Base-by-base conservation (phyloP, 2,797 vertebrate genomes). In the Leptatherina wallacei region DNA sequence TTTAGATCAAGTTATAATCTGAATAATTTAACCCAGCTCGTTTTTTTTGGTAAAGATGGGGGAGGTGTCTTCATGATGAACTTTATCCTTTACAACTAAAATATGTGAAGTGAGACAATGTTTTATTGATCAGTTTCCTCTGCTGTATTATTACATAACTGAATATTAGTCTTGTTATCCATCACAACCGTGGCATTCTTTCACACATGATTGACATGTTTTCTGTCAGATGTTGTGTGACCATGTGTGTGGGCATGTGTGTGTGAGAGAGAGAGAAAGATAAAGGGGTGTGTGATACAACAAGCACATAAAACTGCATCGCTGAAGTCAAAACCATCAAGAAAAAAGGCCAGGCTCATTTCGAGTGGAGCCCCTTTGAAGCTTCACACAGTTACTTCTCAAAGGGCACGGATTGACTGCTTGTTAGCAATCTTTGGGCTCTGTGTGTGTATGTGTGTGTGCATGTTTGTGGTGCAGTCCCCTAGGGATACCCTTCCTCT, bases 1-100 rank as follows among this genome's bases (percentile, higher is more conserved):
- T 85, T 87, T 85, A 88, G 73, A 92, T 91, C 86, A 89, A 89
- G 84, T 71, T 35, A 4, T 73, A 61, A 83, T 60, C 78, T 84
- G 80, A 93, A 92, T 93, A 81, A 91, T 91, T 91, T 52, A 92
- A 38, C 44, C 36, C 6, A 59, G 55, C 55, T 72, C 66, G 70
- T 65, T 24, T 61, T 56, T 71, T 65, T 30, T 3, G 22, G 20
- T 49, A 22, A 54, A 64, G 35, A 38, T 61, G 33, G 2, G 68
- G 32, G 35, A 60, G 44, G 3, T 64, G 36, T 64, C 61, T 71
- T 71, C 71, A 47, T 73, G 61, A 77, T 70, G 65, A 83, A 85
- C 78, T 85, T 77, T 86, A 79, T 84, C 84, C 77, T 80, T 32
- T 71, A 24, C 66, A 56, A 18, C 38, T 69, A 72, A 55, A 82